phyloP scores from a whole-genome alignment of 2,113 vertebrate genomes.

The Malurus melanocephalus region DNA sequence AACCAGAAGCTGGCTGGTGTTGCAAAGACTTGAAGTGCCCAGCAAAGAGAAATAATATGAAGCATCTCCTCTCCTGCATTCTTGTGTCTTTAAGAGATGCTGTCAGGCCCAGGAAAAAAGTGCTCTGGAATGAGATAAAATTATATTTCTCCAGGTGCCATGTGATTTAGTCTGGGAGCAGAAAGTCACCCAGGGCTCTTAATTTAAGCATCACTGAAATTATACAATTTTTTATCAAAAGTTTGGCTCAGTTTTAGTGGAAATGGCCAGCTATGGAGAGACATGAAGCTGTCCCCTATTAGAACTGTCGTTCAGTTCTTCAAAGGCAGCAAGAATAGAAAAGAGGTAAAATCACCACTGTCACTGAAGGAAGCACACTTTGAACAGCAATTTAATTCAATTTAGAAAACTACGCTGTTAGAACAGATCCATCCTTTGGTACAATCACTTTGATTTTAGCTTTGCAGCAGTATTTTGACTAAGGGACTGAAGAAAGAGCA shows the following conservation, averaged over 20 bases:
- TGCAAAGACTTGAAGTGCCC: background rate
- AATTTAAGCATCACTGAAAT: background rate
- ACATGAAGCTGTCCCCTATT: background rate
- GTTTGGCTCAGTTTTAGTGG: background rate
- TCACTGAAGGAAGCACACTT: background rate
- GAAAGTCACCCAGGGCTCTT: background rate
- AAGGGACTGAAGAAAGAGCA: background rate
- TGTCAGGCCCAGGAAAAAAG: background rate
- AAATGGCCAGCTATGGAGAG: background rate
- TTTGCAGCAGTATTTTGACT: background rate
- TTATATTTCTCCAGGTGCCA: background rate
- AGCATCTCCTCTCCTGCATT: background rate
- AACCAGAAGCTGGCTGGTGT: background rate
- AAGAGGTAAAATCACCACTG: background rate
- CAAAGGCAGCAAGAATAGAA: background rate
- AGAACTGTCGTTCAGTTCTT: background rate
- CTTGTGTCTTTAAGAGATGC: background rate
- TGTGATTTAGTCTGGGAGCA: background rate
- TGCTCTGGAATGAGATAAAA: background rate
- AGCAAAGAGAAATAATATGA: background rate
- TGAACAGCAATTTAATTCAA: conserved; percentile 19
- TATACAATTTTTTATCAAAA: background rate
- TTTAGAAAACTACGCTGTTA: background rate
- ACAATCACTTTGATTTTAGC: background rate
- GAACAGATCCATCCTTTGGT: background rate